A percentile compares a stretch with the other conserved stretches of the same genome.
These are phyloP conservation scores for Isotomurus palustris DNA, from an alignment of 2,888 invertebrate species.

Conservation along the genomic window DNA sequence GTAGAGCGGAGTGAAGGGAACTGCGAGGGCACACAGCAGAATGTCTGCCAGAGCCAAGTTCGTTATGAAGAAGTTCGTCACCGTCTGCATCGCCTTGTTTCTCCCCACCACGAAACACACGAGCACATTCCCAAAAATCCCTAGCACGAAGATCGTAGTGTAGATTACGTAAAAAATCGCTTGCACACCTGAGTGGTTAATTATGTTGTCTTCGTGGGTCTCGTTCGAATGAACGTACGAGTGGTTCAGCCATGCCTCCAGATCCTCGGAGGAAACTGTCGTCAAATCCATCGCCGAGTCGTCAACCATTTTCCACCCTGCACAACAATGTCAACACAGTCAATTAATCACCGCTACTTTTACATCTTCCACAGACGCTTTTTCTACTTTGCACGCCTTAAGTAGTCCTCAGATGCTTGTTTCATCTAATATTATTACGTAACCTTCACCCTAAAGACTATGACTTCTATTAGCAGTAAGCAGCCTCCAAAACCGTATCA, in stretches of 20 bases:
- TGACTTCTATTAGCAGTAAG: too few relatives aligned
- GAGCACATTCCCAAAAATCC: slow-evolving; percentile 81
- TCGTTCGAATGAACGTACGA: slow-evolving; percentile 15
- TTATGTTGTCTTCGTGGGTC: slow-evolving; percentile 53
- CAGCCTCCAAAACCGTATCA: too few relatives aligned
- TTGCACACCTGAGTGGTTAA: slow-evolving; percentile 64
- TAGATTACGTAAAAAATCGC: slow-evolving; percentile 71
- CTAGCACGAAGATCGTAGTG: slow-evolving; percentile 75
- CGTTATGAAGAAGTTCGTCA: slow-evolving; percentile 95
- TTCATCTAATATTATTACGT: too few relatives aligned
- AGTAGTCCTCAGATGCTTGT: too few relatives aligned
- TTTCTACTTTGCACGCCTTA: too few relatives aligned
- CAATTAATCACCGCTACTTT: too few relatives aligned
- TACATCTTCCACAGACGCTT: too few relatives aligned
- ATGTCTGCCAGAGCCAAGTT: slow-evolving; percentile 94
- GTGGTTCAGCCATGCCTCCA: slow-evolving; percentile 17
- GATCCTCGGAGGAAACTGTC: slow-evolving; percentile 3
- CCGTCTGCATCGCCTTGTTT: slow-evolving; percentile 94
- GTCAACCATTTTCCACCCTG: neutral
- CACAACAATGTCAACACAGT: too few relatives aligned
- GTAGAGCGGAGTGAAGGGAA: slow-evolving; percentile 94
- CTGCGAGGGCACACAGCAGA: slow-evolving; percentile 74
- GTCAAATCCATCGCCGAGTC: neutral
- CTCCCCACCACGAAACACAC: slow-evolving; percentile 91
- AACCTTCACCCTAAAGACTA: too few relatives aligned